Conservation (phyloP, 2,113 vertebrate species). For the Eidolon helvum region DNA sequence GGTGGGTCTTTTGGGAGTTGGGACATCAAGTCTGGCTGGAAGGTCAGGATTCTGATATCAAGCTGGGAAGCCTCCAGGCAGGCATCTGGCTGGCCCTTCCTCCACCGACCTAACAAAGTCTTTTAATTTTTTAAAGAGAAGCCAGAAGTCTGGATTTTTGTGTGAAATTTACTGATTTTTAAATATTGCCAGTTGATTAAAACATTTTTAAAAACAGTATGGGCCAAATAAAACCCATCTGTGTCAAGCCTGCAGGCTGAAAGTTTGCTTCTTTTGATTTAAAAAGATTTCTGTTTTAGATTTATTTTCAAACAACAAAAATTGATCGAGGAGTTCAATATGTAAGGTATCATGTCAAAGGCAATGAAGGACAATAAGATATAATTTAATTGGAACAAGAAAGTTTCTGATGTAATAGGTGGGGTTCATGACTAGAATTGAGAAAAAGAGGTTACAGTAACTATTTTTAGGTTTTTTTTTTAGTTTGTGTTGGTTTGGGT, state of each 20-base stretch:
- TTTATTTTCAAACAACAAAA: slow-evolving; percentile 50
- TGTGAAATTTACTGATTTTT: slow-evolving; percentile 12
- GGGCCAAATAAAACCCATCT: slow-evolving; percentile 3
- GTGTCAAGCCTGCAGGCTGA: background rate
- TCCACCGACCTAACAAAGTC: no score
- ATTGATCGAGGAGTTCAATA: background rate
- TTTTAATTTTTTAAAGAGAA: background rate
- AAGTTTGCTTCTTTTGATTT: slow-evolving; percentile 36
- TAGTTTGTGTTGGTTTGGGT: background rate
- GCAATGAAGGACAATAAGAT: background rate
- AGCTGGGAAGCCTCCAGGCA: no score
- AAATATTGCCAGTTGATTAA: slow-evolving; percentile 24
- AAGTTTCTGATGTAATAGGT: background rate
- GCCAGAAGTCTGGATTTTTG: slow-evolving; percentile 14
- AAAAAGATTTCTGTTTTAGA: slow-evolving; percentile 22
- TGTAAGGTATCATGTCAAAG: background rate
- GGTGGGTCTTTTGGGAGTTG: no score
- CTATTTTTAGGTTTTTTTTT: background rate
- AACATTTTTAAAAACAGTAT: background rate
- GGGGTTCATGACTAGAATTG: background rate
- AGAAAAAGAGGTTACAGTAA: background rate
- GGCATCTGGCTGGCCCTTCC: no score
- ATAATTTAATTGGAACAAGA: background rate
- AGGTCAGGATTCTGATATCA: no score
- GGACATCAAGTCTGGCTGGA: no score